Evolutionary conservation across 2,113 vertebrate species (phyloP).

Genomic region (Macroglossus sobrinus): DNA sequence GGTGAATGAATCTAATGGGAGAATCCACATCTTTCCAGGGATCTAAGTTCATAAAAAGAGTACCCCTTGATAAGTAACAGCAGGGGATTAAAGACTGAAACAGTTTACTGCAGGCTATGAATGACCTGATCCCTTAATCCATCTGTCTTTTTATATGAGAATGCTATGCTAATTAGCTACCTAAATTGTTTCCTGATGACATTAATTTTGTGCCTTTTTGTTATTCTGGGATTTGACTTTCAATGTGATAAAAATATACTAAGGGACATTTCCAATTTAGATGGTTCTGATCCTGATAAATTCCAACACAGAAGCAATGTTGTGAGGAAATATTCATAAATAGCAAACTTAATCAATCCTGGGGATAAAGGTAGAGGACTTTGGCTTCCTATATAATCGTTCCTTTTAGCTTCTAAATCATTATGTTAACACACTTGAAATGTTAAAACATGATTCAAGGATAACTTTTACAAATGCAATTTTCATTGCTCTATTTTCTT

Average conservation of each 20-base stretch:
- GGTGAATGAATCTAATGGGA: conserved; percentile 38
- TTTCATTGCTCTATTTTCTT: conserved; percentile 80
- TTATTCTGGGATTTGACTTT: conserved; percentile 75
- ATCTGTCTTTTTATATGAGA: conserved; percentile 69
- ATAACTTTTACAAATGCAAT: conserved; percentile 77
- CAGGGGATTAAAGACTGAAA: conserved; percentile 68
- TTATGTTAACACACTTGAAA: conserved; percentile 72
- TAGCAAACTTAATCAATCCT: conserved; percentile 51
- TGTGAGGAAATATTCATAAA: conserved; percentile 61
- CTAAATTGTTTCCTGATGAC: conserved; percentile 71
- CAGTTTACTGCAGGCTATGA: conserved; percentile 62
- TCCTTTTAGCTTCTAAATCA: conserved; percentile 74
- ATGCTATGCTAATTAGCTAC: conserved; percentile 68
- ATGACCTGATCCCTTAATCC: conserved; percentile 72
- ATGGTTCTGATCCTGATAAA: conserved; percentile 61
- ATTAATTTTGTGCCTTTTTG: conserved; percentile 72
- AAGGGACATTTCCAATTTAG: conserved; percentile 70
- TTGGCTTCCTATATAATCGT: conserved; percentile 32
- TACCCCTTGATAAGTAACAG: conserved; percentile 52
- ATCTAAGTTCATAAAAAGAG: conserved; percentile 45
- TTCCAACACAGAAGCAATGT: conserved; percentile 57
- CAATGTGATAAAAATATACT: conserved; percentile 68
- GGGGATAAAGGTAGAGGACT: conserved; percentile 40
- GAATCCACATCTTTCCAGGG: conserved; percentile 59
- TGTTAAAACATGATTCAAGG: conserved; percentile 75